Conservation (phyloP, 30 jellyfish, hydroid and myxozoan genomes). For the Hydra vulgaris region DNA sequence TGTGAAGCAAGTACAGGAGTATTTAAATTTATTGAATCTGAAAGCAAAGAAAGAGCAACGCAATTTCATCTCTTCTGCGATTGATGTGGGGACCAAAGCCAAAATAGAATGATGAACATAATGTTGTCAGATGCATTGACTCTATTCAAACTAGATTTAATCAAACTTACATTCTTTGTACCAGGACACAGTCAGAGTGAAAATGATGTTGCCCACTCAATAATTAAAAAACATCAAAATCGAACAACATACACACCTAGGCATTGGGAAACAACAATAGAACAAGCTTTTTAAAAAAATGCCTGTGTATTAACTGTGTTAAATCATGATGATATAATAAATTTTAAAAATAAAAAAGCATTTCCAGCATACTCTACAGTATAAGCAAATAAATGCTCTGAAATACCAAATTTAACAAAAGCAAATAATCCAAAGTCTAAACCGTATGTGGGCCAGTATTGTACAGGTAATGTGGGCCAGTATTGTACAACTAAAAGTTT, state of each 20-base stretch:
- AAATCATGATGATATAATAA: neutral
- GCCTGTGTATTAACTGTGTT: neutral
- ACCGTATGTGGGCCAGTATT: constrained; percentile 1
- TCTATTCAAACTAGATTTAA: neutral
- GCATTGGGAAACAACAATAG: constrained; percentile 16
- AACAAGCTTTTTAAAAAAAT: constrained; percentile 6
- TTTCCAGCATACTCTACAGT: constrained; percentile 2
- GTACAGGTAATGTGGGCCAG: neutral
- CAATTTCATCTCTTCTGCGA: neutral
- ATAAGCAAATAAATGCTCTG: neutral
- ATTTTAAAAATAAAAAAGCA: neutral
- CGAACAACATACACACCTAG: constrained; percentile 12
- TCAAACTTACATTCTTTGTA: neutral
- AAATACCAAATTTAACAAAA: neutral
- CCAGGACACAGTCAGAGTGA: neutral
- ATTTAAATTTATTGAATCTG: neutral
- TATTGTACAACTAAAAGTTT: neutral
- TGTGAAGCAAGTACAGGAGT: neutral
- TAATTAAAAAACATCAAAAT: neutral
- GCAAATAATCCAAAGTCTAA: neutral
- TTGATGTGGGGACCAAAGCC: neutral
- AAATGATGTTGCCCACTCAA: neutral
- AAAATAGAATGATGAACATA: neutral
- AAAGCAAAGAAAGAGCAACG: neutral
- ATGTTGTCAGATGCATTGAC: neutral